Percentiles rank a stretch among this genome's conserved stretches.
These are phyloP conservation scores for Silurus meridionalis DNA, from an alignment of 2,113 vertebrate species.

Conservation along the genomic window DNA sequence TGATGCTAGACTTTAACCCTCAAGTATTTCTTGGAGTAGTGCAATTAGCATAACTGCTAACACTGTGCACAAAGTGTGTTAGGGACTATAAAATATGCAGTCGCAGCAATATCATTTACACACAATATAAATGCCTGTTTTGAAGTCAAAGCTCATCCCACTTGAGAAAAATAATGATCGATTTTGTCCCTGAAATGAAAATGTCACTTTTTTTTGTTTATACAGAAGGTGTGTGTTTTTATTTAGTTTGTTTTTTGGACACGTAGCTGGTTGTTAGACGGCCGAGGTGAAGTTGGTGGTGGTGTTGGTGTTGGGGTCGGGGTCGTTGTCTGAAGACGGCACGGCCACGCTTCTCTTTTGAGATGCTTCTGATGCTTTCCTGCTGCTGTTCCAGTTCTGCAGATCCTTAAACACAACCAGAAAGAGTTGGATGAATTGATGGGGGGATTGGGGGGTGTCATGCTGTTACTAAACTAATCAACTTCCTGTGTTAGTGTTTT, in stretches of 20 bases:
- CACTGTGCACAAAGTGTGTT: background rate
- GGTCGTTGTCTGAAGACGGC: background rate
- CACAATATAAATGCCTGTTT: background rate
- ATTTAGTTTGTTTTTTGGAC: background rate
- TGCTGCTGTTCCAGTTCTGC: background rate
- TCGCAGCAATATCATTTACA: background rate
- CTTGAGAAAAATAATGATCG: background rate
- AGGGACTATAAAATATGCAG: background rate
- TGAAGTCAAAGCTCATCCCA: background rate
- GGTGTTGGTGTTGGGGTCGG: too few species aligned
- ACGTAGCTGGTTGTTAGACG: slow-evolving; percentile 7
- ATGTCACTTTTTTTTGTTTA: background rate
- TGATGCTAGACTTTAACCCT: background rate
- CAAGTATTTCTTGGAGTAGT: background rate
- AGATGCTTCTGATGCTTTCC: background rate
- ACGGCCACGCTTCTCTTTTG: background rate
- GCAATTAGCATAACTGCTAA: background rate
- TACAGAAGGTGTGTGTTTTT: background rate
- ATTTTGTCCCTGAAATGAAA: background rate
- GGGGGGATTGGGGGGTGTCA: background rate
- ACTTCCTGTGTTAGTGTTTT: background rate
- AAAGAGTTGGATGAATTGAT: background rate
- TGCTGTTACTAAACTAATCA: background rate
- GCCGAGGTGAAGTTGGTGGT: background rate
- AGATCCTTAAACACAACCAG: background rate